Evolutionary conservation across 2,888 invertebrate genomes (phyloP).

Genomic region (Blastobasis adustella): DNA sequence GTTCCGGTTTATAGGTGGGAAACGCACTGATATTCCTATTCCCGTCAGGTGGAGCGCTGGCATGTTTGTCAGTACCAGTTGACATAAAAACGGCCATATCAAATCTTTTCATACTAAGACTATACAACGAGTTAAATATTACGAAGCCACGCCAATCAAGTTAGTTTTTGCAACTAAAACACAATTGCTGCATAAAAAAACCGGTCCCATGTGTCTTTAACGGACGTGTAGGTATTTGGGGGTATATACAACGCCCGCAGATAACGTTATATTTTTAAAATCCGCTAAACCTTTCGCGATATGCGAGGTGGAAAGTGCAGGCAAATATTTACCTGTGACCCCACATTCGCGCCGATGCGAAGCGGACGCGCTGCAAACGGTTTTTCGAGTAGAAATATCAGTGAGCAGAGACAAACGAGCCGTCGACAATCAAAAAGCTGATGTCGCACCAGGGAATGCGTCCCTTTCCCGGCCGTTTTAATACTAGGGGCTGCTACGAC

Average conservation of each 20-base stretch:
- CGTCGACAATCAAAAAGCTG: conserved; percentile 37
- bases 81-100: too few relatives aligned
- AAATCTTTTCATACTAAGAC: too few relatives aligned
- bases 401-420: conserved; percentile 27
- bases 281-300: too few relatives aligned
- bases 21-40: too few relatives aligned
- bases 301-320: not conserved
- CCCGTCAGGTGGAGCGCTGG: too few relatives aligned
- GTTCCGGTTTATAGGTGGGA: too few relatives aligned
- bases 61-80: too few relatives aligned
- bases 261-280: not conserved
- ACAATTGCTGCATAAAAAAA: not conserved
- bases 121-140: not conserved
- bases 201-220: not conserved
- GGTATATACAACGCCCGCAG: not conserved
- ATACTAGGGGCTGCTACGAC: too few relatives aligned
- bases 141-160: not conserved
- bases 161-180: not conserved
- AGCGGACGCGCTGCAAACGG: conserved; percentile 3
- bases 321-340: not conserved
- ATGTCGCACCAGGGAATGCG: conserved; percentile 13
- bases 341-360: not conserved
- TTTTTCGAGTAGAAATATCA: conserved; percentile 26
- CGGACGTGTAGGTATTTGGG: not conserved
- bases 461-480: too few relatives aligned